Conservation (phyloP, 2,113 vertebrate genomes). For the Calyptommatus sinebrachiatus region DNA sequence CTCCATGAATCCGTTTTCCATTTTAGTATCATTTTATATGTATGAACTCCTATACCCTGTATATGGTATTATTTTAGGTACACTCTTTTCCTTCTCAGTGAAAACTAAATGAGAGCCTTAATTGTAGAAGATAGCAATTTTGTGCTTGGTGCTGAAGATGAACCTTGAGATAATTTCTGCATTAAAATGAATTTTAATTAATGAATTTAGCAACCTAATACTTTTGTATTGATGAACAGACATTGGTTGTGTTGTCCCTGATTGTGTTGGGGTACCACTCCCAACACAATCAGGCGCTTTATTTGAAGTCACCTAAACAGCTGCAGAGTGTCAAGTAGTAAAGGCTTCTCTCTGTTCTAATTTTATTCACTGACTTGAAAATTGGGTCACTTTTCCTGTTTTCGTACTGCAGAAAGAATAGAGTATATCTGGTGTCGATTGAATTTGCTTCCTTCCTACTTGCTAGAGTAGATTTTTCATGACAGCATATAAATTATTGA, state of each 20-base stretch:
- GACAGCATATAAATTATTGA: constrained; percentile 55
- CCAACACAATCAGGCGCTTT: no score
- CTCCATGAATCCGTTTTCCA: not conserved
- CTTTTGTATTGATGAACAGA: not conserved
- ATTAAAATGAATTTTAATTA: not conserved
- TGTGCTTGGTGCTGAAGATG: not conserved
- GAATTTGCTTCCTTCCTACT: constrained; percentile 31
- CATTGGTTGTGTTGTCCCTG: not conserved
- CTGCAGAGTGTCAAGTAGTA: no score
- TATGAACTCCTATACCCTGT: not conserved
- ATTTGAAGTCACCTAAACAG: no score
- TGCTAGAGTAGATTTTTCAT: constrained; percentile 8
- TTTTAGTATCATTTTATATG: not conserved
- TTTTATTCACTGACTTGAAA: constrained; percentile 13
- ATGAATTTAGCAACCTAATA: not conserved
- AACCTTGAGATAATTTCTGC: not conserved
- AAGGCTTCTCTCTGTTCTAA: no score
- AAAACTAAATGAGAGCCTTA: not conserved
- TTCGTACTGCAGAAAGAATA: constrained; percentile 1
- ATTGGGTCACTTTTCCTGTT: constrained; percentile 1
- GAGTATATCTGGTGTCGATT: not conserved
- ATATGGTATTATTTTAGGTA: not conserved
- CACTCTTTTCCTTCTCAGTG: not conserved
- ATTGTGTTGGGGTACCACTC: no score
- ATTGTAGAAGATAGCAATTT: not conserved